Conservation (phyloP, 2,797 vertebrate species). For the Dermochelys coriacea region DNA sequence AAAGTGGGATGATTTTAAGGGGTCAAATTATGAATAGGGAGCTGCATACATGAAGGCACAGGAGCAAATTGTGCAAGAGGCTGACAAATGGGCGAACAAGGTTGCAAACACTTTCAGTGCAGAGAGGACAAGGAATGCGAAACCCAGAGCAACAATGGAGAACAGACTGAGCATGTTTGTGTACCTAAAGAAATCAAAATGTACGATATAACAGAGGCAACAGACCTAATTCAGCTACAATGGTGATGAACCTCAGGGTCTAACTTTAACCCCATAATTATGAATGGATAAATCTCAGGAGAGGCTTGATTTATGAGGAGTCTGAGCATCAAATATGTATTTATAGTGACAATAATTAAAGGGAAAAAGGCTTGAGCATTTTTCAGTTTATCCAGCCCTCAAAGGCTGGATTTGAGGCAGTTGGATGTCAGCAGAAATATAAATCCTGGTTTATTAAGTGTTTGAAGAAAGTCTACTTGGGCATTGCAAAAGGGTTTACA, state of each 20-base stretch:
- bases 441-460: conserved; percentile 49
- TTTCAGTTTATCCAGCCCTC: conserved; percentile 14
- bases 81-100: not conserved
- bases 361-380: not conserved
- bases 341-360: not conserved
- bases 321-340: not conserved
- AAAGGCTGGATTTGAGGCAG: not conserved
- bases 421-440: conserved; percentile 6
- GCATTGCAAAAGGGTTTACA: conserved; percentile 42
- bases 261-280: not conserved
- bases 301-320: not conserved
- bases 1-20: not conserved
- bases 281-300: not conserved
- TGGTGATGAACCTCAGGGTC: not conserved
- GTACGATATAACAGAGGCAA: fast-evolving
- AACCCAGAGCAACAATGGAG: not conserved
- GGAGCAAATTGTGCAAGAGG: not conserved
- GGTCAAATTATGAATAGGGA: not conserved
- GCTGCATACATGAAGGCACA: not conserved
- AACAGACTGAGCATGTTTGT: not conserved
- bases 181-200: not conserved
- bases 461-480: conserved; percentile 55
- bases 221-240: not conserved
- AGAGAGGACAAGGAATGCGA: fast-evolving
- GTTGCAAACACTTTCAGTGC: not conserved